These are phyloP conservation scores for Calephelis perditalis DNA, from an alignment of 2,888 invertebrate genomes.

Conservation along the genomic window DNA sequence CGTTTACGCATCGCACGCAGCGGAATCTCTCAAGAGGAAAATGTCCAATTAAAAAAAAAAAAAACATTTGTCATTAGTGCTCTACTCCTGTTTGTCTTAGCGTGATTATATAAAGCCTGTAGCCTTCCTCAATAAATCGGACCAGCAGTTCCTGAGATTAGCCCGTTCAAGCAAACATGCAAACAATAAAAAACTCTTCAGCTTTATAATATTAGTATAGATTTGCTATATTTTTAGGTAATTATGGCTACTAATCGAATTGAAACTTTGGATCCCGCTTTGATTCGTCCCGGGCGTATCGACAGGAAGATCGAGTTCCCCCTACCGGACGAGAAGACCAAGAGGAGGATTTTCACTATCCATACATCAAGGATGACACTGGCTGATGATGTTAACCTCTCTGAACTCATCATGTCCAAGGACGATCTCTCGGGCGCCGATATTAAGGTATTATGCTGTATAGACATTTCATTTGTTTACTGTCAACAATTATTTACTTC, in stretches of 20 bases:
- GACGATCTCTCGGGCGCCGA: constrained; percentile 99
- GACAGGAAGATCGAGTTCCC: constrained; percentile 99
- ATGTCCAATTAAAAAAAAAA: no score
- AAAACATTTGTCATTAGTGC: no score
- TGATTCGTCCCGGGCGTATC: constrained; percentile 98
- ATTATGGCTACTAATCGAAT: constrained; percentile 99
- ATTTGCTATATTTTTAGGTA: constrained; percentile 76
- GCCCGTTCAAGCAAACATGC: no score
- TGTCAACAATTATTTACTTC: no score
- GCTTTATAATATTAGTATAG: not conserved
- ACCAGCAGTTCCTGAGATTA: no score
- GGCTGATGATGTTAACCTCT: constrained; percentile 96
- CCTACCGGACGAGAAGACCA: constrained; percentile 98
- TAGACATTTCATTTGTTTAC: no score
- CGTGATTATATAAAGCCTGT: no score
- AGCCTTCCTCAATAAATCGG: no score
- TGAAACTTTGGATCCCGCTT: constrained; percentile 98
- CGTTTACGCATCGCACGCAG: no score
- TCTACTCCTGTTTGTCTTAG: no score
- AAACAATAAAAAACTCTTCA: no score
- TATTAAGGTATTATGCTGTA: constrained; percentile 82
- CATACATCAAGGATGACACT: constrained; percentile 99
- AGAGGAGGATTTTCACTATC: constrained; percentile 96
- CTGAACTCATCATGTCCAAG: constrained; percentile 98
- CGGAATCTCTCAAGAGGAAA: no score